Base-by-base conservation (phyloP, 2,888 invertebrate species). In the Apamea monoglypha region DNA sequence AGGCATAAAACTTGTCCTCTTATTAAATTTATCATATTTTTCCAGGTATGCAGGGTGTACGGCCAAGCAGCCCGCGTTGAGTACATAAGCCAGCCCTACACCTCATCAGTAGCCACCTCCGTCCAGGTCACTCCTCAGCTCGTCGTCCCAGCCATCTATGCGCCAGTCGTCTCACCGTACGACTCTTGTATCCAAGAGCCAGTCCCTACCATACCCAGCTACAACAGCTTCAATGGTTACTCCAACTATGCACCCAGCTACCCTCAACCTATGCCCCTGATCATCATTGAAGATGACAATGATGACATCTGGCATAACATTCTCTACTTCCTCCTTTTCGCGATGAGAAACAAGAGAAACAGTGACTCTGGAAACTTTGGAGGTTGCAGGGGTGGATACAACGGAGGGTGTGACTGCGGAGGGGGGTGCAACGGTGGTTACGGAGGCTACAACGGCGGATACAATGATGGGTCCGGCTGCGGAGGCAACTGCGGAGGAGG, bases 91-190 rank as follows among this genome's bases (percentile, higher is more conserved):
- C 90, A 87, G 63, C 89, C 89, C 8, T 87, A 29, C 74, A 16
- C 68, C 29, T 69, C 80, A 6, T 21, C 81, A 36, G 68, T 85
- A n/a, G 50, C 79, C 18, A 68, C 89, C 14, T 21, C 61, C 16
- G 40, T 84, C 44, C 90, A 89, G 71, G 73, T 90, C 0, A 63
- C 88, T 36, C 90, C 92, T 6, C 93, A 93, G 74, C 91, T 94
- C 69, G 88, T 94, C 4, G 92, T 95, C 8, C 95, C 95, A 67
- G 93, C 94, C 8, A 61, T 94, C 29, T 92, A 93, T 79, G 93
- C 92, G 68, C 93, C 95, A 0, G 69, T 93, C 2, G 72, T 93
- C 1, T 89, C 91, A 32, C 71, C 90, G 4, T 83, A 63, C 66
- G 91, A 91, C 8, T 50, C 85, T 4, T 87, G 86, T 44, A 68